Percentiles rank a stretch among this genome's conserved stretches.
These are phyloP conservation scores for Lasius platythorax DNA, from an alignment of 2,888 invertebrate genomes.

Conservation along the genomic window DNA sequence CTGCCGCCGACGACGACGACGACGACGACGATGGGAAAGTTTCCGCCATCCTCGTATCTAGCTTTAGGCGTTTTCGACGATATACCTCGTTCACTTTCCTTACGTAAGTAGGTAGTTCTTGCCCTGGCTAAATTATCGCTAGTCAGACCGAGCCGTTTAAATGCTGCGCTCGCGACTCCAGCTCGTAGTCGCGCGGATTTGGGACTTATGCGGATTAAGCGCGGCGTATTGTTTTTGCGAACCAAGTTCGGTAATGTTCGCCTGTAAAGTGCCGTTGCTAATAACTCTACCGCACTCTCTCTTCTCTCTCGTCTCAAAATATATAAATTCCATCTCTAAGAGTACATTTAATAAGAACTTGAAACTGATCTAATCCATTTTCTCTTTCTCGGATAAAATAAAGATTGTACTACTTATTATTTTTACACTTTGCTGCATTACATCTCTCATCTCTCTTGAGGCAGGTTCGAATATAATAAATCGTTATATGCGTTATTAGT, in stretches of 20 bases:
- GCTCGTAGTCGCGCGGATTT: slow-evolving; percentile 36
- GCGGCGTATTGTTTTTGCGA: slow-evolving; percentile 36
- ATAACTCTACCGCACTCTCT: neutral
- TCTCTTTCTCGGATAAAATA: neutral
- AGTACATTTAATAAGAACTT: neutral
- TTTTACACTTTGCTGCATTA: neutral
- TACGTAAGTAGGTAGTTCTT: slow-evolving; percentile 30
- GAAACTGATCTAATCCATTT: neutral
- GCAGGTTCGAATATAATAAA: neutral
- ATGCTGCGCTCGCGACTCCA: neutral
- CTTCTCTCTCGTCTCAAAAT: neutral
- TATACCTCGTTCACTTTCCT: slow-evolving; percentile 38
- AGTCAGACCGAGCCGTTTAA: slow-evolving; percentile 41
- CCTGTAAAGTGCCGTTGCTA: slow-evolving; percentile 20
- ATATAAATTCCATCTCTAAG: slow-evolving; percentile 23
- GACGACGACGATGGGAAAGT: slow-evolving; percentile 53
- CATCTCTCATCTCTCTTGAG: neutral
- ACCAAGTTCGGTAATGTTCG: slow-evolving; percentile 29
- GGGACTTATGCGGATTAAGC: slow-evolving; percentile 32
- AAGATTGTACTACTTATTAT: slow-evolving; percentile 13
- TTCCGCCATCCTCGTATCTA: slow-evolving; percentile 53
- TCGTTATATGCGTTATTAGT: neutral
- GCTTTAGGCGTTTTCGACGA: slow-evolving; percentile 48
- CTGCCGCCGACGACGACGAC: slow-evolving; percentile 39
- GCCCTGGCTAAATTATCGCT: slow-evolving; percentile 47